These are phyloP conservation scores for Centropristis striata DNA, from an alignment of 2,113 vertebrate genomes.

Conservation along the genomic window DNA sequence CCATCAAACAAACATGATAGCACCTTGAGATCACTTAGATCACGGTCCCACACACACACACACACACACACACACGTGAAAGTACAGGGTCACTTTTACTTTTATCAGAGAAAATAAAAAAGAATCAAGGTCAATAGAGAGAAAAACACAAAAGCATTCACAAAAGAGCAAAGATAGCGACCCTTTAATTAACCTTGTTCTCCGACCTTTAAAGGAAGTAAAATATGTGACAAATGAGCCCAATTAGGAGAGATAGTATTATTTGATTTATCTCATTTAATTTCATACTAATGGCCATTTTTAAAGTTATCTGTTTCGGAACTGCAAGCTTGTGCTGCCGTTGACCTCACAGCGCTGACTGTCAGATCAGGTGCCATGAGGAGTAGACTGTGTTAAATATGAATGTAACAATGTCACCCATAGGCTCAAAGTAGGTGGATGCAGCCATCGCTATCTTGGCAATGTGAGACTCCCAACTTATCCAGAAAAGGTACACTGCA, in stretches of 20 bases:
- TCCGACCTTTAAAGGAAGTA: conserved; percentile 15
- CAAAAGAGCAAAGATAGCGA: conserved; percentile 11
- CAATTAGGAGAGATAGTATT: conserved; percentile 24
- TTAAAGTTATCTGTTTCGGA: neutral
- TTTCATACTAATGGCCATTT: neutral
- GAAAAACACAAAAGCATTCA: neutral
- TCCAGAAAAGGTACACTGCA: too few relatives aligned
- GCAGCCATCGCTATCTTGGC: too few relatives aligned
- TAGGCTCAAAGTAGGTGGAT: too few relatives aligned
- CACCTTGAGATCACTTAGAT: conserved; percentile 74
- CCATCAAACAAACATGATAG: conserved; percentile 85
- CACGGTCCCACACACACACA: conserved; percentile 13
- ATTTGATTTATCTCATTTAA: conserved; percentile 22
- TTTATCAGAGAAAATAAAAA: neutral
- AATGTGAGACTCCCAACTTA: too few relatives aligned
- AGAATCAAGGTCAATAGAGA: conserved; percentile 35
- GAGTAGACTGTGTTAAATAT: too few relatives aligned
- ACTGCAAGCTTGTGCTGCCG: neutral
- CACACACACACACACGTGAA: neutral
- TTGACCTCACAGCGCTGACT: conserved; percentile 2
- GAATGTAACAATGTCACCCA: too few relatives aligned
- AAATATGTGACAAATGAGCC: conserved; percentile 16
- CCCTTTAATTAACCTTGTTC: conserved; percentile 39
- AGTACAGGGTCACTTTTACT: conserved; percentile 1
- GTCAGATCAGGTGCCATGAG: too few relatives aligned